Evolutionary conservation across 2,797 vertebrate genomes (phyloP).

Genomic region (Neoniphon sammara): DNA sequence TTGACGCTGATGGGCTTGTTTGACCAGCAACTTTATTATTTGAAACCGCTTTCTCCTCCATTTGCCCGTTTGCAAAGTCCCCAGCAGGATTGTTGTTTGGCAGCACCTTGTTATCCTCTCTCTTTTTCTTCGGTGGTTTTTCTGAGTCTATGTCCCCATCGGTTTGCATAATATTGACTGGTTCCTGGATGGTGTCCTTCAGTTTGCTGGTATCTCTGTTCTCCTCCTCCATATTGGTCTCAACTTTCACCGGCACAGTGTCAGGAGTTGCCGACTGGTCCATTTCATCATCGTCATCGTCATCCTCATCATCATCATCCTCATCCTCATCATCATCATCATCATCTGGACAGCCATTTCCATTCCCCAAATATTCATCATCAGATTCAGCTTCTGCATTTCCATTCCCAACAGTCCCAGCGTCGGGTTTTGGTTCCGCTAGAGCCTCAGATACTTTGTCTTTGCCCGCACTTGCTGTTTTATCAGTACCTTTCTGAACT

Average conservation of each 20-base stretch:
- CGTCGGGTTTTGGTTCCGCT: slow-evolving; percentile 50
- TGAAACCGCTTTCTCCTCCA: slow-evolving; percentile 43
- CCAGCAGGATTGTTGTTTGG: slow-evolving; percentile 48
- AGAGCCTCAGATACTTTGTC: slow-evolving; percentile 56
- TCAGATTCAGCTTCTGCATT: slow-evolving; percentile 45
- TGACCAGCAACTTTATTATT: slow-evolving; percentile 52
- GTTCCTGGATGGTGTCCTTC: slow-evolving; percentile 50
- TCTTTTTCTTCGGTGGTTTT: slow-evolving; percentile 74
- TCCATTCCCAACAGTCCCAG: slow-evolving; percentile 62
- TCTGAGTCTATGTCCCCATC: slow-evolving; percentile 59
- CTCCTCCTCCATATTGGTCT: slow-evolving; percentile 50
- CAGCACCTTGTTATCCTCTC: slow-evolving; percentile 59
- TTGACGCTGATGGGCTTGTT: slow-evolving; percentile 58
- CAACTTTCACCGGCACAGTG: slow-evolving; percentile 29
- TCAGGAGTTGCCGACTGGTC: slow-evolving; percentile 66
- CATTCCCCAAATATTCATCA: slow-evolving; percentile 61
- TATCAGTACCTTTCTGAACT: slow-evolving; percentile 66
- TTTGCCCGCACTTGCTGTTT: slow-evolving; percentile 62
- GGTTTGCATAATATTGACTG: slow-evolving; percentile 59
- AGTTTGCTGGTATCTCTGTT: slow-evolving; percentile 28
- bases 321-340: too few species aligned
- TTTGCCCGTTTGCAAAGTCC: slow-evolving; percentile 46
- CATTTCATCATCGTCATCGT: slow-evolving; percentile 70
- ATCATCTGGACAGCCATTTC: slow-evolving; percentile 48
- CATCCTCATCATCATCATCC: too few species aligned